Evolutionary conservation across 2,113 vertebrate species (phyloP), one percentile per base, ranked within the genome.

Genomic region (Beaufortia kweichowensis): DNA sequence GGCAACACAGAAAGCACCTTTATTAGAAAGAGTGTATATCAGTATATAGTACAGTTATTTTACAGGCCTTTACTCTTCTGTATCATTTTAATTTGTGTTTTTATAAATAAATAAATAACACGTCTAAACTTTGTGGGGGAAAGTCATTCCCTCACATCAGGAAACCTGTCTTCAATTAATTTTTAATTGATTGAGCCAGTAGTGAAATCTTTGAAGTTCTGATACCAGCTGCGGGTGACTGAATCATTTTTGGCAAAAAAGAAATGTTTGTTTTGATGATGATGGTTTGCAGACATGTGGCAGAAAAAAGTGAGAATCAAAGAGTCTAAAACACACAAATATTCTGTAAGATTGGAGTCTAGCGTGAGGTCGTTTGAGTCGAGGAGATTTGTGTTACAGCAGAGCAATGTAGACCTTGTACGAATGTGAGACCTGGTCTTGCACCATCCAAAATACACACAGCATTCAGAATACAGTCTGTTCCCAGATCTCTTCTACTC

Each of bases 111-210:
- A 70, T 2, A 39, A 57, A 2, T 17, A n/a, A 26, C 6, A 19
- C 48, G 15, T 59, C 12, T 26, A 26, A 57, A 39, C 53, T 35
- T 71, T 7, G 28, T 2, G 29, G 21, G 15, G 26, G 57, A 59
- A 71, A 24, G 68, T 17, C 33, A 71, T 59, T 59, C 33, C 68
- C 53, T 59, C 68, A 71, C 68, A 59, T 41, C 68, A 71, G 68
- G 68, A 71, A 71, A 71, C 31, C 53, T 24, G 68, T 57, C 57
- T 71, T 71, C 39, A 71, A 71, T 71, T 43, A 56, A 59, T 71
- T 70, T 71, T 71, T 71, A 59, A 71, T 71, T 59, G 53, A 57
- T n/a, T 71, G 31, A 41, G 68, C 68, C 33, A 31, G 33, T 57
- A 53, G 23, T 59, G 53, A 21, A 41, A 35, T 19, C 69, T 71